Evolutionary conservation across 2,797 vertebrate species (phyloP), one percentile per base, ranked within the genome.

Genomic region (Phrynocephalus forsythii): DNA sequence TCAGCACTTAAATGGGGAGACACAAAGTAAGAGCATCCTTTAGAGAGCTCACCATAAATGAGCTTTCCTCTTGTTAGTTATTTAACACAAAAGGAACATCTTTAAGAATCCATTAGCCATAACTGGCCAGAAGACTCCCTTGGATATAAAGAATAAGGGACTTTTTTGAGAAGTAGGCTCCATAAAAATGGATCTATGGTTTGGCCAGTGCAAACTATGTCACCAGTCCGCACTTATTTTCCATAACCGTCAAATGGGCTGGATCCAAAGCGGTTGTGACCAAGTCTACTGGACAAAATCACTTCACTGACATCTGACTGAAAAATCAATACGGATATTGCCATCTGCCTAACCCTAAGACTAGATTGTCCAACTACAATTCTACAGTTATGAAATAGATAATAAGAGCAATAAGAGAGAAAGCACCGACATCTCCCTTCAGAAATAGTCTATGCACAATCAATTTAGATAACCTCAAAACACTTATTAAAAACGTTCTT

Each of bases 371-470:
- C 38, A 79, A 15, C 84, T 48, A 84, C 22, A 50, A 63, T 60
- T 60, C 24, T 24, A 50, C 66, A 75, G 56, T 75, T 84, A 79
- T 80, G 38, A 75, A 52, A 28, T 6, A 16, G 75, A 15, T 73
- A 69, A 85, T 60, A 67, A 52, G 15, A 73, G 44, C 83, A 85
- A 33, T 66, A 56, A 88, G 24, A 11, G 60, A n/a, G 73, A 85
- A 60, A 3, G 68, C 38, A 6, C 24, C 56, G 44, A 50, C 33
- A 6, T 28, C 63, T 68, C 72, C 79, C 83, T 84, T 82, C 48
- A 77, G 30, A 85, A 69, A 38, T 30, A 69, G 81, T 69, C 87
- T 82, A 85, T 76, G 77, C 26, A 52, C 79, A 82, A 85, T 85
- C 24, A n/a, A 82, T 60, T 76, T 60, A 44, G 69, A 67, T 73